A percentile compares a stretch with the other conserved stretches of the same genome.
Evolutionary conservation across 2,797 vertebrate species (phyloP).

Genomic region (Hydrocynus forskahlii): DNA sequence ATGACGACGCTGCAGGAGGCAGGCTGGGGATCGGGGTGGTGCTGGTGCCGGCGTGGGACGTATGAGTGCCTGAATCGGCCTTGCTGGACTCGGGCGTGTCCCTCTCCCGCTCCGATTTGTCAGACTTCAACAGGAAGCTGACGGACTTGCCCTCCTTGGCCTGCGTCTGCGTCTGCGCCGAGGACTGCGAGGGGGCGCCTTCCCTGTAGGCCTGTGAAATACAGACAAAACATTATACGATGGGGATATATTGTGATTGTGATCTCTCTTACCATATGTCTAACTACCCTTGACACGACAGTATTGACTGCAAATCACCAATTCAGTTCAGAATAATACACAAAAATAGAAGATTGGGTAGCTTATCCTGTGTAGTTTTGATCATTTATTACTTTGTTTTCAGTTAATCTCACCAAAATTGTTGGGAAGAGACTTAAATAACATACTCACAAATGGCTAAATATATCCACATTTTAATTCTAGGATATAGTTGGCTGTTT

Average conservation of each 20-base stretch:
- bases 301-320: too few species aligned
- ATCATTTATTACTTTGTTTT: too few species aligned
- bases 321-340: too few species aligned
- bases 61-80: conserved; percentile 70
- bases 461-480: too few species aligned
- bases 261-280: not conserved
- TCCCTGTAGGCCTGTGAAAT: not conserved
- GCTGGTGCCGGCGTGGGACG: conserved; percentile 71
- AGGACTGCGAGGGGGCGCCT: conserved; percentile 68
- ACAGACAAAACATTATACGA: not conserved
- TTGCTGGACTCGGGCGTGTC: conserved; percentile 57
- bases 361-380: too few species aligned
- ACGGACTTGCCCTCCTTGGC: conserved; percentile 83
- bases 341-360: too few species aligned
- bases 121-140: conserved; percentile 79
- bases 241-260: not conserved
- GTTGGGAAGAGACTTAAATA: too few species aligned
- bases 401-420: too few species aligned
- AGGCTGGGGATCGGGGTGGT: conserved; percentile 77
- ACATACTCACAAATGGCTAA: too few species aligned
- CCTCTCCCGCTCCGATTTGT: conserved; percentile 76
- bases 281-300: not conserved
- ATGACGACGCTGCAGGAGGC: conserved; percentile 46
- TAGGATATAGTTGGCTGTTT: too few species aligned
- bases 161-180: conserved; percentile 76